Percentiles rank a stretch among this genome's conserved stretches.
These are phyloP conservation scores for Pachypanchax playfairii DNA, from an alignment of 2,113 vertebrate genomes.

Conservation along the genomic window DNA sequence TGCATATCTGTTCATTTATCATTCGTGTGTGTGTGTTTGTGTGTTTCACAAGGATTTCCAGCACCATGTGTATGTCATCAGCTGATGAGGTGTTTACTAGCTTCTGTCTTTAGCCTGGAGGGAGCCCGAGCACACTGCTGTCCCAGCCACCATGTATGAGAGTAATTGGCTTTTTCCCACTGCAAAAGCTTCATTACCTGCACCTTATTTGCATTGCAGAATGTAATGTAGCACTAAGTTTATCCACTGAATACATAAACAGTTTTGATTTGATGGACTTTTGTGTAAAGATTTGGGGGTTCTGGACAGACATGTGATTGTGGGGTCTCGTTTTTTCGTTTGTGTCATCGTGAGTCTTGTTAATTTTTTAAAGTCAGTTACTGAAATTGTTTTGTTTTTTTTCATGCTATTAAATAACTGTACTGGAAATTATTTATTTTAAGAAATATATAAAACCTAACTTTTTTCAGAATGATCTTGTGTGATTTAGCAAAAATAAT, in stretches of 20 bases:
- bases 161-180: conserved; percentile 79
- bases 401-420: no score
- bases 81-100: conserved; percentile 83
- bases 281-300: conserved; percentile 29
- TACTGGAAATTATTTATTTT: no score
- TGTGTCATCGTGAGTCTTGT: no score
- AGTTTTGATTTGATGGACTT: conserved; percentile 57
- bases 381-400: no score
- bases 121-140: conserved; percentile 72
- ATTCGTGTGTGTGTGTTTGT: conserved; percentile 23
- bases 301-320: conserved; percentile 35
- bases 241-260: conserved; percentile 72
- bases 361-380: no score
- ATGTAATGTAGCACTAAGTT: conserved; percentile 52
- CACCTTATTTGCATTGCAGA: conserved; percentile 80
- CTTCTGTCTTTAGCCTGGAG: conserved; percentile 82
- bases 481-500: no score
- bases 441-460: no score
- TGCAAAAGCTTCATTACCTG: conserved; percentile 76
- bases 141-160: conserved; percentile 66
- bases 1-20: conserved; percentile 1
- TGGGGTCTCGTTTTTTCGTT: no score
- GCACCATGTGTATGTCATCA: conserved; percentile 70
- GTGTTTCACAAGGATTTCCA: conserved; percentile 35
- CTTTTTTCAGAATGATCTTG: no score